Evolutionary conservation across 2,797 vertebrate genomes (phyloP), one percentile per base, ranked within the genome.

Genomic region (Balearica regulorum): DNA sequence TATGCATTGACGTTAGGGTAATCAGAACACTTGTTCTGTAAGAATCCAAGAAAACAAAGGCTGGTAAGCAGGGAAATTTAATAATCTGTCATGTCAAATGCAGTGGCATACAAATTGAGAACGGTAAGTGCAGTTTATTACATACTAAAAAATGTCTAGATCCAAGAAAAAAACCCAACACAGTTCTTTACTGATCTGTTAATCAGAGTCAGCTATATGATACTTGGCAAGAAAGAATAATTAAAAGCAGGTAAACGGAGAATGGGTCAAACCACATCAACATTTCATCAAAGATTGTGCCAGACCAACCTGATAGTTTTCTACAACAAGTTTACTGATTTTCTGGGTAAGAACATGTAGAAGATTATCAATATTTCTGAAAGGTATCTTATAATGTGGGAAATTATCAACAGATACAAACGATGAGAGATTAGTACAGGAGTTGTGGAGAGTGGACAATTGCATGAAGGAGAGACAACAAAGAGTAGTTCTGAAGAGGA

Each of bases 11-110:
- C n/a, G 48, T 93, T 80, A 80, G 16, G 6, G 35, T 57, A 86
- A 91, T 82, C 92, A 90, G 80, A 89, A 78, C 33, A 51, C 39
- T 79, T 61, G 62, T 88, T 93, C 85, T 84, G 33, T 35, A 94
- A 90, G 57, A 91, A 88, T 46, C 87, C 35, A 93, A 95, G 76
- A 90, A 90, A 90, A 94, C 57, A 88, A 88, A 83, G 58, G 54
- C 83, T 88, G 16, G 64, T 81, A 94, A 60, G n/a, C 11, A 57
- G 10, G 13, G 53, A 88, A 78, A 91, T 95, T 55, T 88, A 91
- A 86, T 87, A 88, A 90, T 72, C 49, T 86, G 46, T 83, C 76
- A 68, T 33, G 46, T 93, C 54, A 93, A 92, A 70, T 51, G 51
- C 54, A 53, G 31, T 46, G 35, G 46, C 33, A 85, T 64, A 66